Conservation (phyloP, 2,888 invertebrate genomes). For the Drosophila pegasa region DNA sequence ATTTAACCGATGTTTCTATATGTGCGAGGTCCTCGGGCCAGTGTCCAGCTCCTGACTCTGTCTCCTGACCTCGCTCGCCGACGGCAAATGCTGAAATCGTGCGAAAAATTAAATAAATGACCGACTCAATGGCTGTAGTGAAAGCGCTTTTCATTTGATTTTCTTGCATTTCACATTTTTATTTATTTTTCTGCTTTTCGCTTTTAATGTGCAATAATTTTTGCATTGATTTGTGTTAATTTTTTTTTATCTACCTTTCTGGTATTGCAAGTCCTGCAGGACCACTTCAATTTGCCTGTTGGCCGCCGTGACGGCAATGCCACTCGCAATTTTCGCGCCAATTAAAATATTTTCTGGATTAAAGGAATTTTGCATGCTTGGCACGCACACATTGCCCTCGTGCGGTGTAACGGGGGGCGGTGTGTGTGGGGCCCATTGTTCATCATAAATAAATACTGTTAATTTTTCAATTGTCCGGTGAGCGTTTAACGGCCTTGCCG, state of each 20-base stretch:
- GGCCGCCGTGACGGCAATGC: slow-evolving; percentile 64
- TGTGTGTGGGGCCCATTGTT: slow-evolving; percentile 41
- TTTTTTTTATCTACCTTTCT: background rate
- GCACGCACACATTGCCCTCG: slow-evolving; percentile 47
- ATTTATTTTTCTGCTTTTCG: slow-evolving; percentile 31
- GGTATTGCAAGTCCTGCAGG: background rate
- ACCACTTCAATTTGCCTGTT: slow-evolving; percentile 10
- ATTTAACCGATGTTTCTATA: slow-evolving; percentile 76
- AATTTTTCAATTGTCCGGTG: slow-evolving; percentile 75
- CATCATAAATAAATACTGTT: slow-evolving; percentile 80
- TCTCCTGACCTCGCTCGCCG: slow-evolving; percentile 13
- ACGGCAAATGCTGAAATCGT: slow-evolving; percentile 72
- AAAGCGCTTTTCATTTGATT: slow-evolving; percentile 37
- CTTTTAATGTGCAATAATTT: slow-evolving; percentile 67
- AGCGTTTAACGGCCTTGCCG: slow-evolving; percentile 60
- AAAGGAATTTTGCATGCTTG: slow-evolving; percentile 58
- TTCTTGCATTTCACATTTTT: slow-evolving; percentile 14
- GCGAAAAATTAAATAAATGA: slow-evolving; percentile 79
- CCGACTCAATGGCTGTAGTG: slow-evolving; percentile 34
- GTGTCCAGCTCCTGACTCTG: slow-evolving; percentile 11
- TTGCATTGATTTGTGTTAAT: slow-evolving; percentile 65
- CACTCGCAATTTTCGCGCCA: slow-evolving; percentile 73
- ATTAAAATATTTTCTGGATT: slow-evolving; percentile 66
- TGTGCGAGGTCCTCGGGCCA: slow-evolving; percentile 15
- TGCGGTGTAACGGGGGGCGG: background rate